Base-by-base conservation (phyloP, 2,113 vertebrate genomes). In the Morphnarchus princeps region DNA sequence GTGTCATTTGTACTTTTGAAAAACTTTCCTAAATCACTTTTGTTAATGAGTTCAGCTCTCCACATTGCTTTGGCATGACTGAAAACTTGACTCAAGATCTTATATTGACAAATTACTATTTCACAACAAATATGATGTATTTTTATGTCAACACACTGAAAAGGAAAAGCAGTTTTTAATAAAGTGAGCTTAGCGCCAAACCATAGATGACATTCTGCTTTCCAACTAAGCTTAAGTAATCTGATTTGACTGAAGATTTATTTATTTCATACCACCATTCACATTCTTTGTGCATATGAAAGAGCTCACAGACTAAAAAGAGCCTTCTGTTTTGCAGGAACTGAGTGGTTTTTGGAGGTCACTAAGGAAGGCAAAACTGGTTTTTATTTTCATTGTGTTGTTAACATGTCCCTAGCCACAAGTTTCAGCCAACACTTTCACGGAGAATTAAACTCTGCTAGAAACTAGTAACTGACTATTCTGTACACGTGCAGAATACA, bases 21-120 rank as follows among this genome's bases (percentile, higher is more conserved):
- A 95, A 74, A 31, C 38, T 81, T 26, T 69, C 50, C 25, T 42
- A 22, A 70, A 42, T n/a, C 25, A 47, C 12, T 78, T 76, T 55
- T n/a, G 1, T 47, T 72, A 40, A 45, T 34, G 6, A 58, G 9
- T 34, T 28, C 20, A 29, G 8, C 24, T 82, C 71, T 69, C 24
- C 21, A 3, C 3, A 0, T n/a, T 16, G 0, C 24, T 79, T 52
- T 45, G n/a, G 22, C 20, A 1, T 10, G 26, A n/a, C 21, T 84
- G 72, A 65, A 52, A 59, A 28, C 61, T 34, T 43, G 11, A 59
- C 22, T 50, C 4, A 31, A 82, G 31, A 40, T 50, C 34, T 77
- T 38, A 65, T 17, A 8, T 12, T 67, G 70, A 31, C 67, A 32
- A 45, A 45, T 16, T 6, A 34, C 72, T 59, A 4, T 74, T 77